phyloP scores from a whole-genome alignment of 2,797 vertebrate genomes.

The Carcharodon carcharias region DNA sequence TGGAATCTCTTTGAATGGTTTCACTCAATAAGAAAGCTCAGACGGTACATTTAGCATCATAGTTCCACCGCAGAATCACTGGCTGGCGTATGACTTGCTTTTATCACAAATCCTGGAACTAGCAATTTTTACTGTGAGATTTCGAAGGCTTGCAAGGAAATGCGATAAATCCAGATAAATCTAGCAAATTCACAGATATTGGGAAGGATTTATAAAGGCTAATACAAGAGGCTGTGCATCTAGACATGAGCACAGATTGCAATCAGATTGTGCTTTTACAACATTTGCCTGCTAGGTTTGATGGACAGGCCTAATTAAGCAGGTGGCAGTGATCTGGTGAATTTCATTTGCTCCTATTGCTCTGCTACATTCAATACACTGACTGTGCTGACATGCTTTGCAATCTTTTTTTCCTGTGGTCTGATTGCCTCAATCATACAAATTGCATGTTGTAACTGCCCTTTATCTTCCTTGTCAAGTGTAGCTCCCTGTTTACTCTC shows the following conservation, averaged over 20 bases:
- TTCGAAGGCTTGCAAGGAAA: not conserved
- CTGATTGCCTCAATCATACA: conserved; percentile 42
- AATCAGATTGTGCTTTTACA: conserved; percentile 33
- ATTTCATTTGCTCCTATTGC: conserved; percentile 49
- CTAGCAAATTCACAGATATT: not conserved
- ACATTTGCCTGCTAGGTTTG: conserved; percentile 44
- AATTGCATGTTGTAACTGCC: conserved; percentile 40
- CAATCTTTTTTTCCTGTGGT: conserved; percentile 40
- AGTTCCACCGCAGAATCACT: not conserved
- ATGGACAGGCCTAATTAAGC: conserved; percentile 56
- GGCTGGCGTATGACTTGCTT: not conserved
- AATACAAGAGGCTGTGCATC: conserved; percentile 7
- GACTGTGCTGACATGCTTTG: conserved; percentile 41
- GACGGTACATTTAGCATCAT: not conserved
- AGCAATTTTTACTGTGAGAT: not conserved
- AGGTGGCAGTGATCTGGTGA: conserved; percentile 48
- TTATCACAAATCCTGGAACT: not conserved
- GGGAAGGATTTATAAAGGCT: conserved; percentile 21
- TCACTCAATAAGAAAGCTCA: not conserved
- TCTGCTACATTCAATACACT: conserved; percentile 38
- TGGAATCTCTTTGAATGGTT: not conserved
- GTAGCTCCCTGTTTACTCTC: conserved; percentile 45
- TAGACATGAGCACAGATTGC: not conserved
- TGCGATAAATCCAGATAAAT: conserved; percentile 28
- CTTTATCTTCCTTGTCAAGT: conserved; percentile 45